Base-by-base conservation (phyloP, 2,888 invertebrate genomes). In the Chaetogeoica ovagalla region DNA sequence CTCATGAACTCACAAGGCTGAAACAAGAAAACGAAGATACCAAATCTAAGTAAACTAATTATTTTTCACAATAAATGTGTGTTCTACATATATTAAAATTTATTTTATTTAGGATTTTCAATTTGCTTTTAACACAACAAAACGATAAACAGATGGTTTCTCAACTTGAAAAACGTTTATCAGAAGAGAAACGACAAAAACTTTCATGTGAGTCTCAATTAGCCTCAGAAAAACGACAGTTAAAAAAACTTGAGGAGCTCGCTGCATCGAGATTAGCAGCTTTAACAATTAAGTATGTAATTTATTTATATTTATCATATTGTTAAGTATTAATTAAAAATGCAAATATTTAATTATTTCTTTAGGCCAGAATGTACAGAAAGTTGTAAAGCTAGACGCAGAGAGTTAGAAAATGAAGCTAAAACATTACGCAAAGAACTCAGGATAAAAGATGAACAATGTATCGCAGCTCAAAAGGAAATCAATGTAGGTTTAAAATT, bases 11-110 rank as follows among this genome's bases (percentile, higher is more conserved):
- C 85, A 88, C 89, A 81, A 91, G 92, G 85, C 90, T 95, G 86
- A 93, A 94, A 87, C 92, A 93, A 85, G 94, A 95, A 85, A 92
- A 95, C 86, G 95, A 96, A 84, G 92, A 93, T 85, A 88, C 96
- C 84, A 96, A 96, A 86, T 92, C 91, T 86, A 93, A 93, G 92
- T 92, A 84, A 87, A 89, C 86, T 39, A 63, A 59, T 15, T 79
- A 74, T 69, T 57, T 43, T n/a, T 15, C 39, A 52, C 52, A 2
- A 23, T 66, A 15, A 21, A 55, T 21, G 30, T 66, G 11, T 48
- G 11, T 48, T 48, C 1, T 57, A 65, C 19, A 30, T 74, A 17
- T 11, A 30, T 37, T 37, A 37, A 62, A 43, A 62, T 37, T n/a
- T 5, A 57, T 57, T 39, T 70, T 65, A 17, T 57, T 17, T 85